Evolutionary conservation across 2,888 invertebrate species (phyloP).

Genomic region (Epirrhoe alternata): DNA sequence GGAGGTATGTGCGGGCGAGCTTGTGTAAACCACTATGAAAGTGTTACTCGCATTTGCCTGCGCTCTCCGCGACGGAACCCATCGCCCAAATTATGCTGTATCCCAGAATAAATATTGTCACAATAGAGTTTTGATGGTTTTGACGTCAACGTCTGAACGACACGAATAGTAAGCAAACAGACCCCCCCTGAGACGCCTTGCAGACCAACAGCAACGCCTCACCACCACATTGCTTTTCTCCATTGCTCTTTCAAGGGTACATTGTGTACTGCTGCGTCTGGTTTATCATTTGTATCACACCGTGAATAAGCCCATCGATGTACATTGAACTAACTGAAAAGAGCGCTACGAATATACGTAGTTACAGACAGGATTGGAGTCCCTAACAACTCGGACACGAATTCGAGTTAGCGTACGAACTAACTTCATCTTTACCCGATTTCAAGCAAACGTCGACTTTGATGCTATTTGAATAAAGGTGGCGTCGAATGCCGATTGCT

Average conservation of each 20-base stretch:
- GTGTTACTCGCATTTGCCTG: slow-evolving; percentile 20
- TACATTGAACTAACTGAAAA: slow-evolving; percentile 5
- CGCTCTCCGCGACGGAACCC: slow-evolving; percentile 4
- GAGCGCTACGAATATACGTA: slow-evolving; percentile 34
- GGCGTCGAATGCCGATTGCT: slow-evolving; percentile 5
- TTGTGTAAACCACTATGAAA: slow-evolving; percentile 18
- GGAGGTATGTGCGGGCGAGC: slow-evolving; percentile 1
- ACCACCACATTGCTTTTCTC: slow-evolving; percentile 25
- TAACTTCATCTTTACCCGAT: slow-evolving; percentile 39
- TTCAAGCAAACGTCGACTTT: slow-evolving; percentile 42
- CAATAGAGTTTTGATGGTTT: slow-evolving; percentile 48
- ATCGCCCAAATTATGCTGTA: slow-evolving; percentile 42
- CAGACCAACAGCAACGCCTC: slow-evolving; percentile 48
- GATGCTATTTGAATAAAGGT: slow-evolving; percentile 37
- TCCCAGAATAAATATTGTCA: slow-evolving; percentile 54
- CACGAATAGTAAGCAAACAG: slow-evolving; percentile 47
- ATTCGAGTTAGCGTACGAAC: slow-evolving; percentile 61
- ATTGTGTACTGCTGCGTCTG: slow-evolving; percentile 18
- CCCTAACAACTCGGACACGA: slow-evolving; percentile 69
- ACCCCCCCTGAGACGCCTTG: slow-evolving; percentile 62
- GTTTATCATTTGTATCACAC: neutral
- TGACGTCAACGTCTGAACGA: slow-evolving; percentile 41
- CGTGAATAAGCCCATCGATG: slow-evolving; percentile 13
- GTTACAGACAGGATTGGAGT: slow-evolving; percentile 53
- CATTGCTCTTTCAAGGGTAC: neutral